phyloP scores from a whole-genome alignment of 1,140 invertebrate species.

The Drosophila albomicans region DNA sequence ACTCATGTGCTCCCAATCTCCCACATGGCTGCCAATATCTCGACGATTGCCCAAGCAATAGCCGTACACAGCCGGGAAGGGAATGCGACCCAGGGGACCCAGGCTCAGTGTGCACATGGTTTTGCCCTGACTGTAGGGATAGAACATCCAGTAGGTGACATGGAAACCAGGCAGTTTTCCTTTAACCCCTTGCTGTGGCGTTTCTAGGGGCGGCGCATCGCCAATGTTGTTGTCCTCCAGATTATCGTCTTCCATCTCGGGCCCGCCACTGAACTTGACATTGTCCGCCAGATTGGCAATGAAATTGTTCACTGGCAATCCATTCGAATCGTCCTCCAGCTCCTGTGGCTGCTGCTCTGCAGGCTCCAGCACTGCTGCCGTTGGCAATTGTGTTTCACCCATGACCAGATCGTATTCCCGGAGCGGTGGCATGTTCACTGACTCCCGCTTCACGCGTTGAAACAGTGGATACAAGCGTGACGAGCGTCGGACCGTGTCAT shows the following conservation, averaged over 20 bases:
- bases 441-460: conserved; percentile 61
- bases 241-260: conserved; percentile 65
- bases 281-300: conserved; percentile 82
- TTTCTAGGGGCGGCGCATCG: conserved; percentile 30
- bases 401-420: conserved; percentile 57
- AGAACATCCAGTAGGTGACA: conserved; percentile 90
- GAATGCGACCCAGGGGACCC: conserved; percentile 82
- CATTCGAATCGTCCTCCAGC: conserved; percentile 31
- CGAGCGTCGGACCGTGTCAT: conserved; percentile 69
- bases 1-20: conserved; percentile 89
- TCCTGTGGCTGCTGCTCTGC: conserved; percentile 33
- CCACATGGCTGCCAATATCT: conserved; percentile 88
- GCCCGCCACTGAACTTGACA: conserved; percentile 76
- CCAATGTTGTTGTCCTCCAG: conserved; percentile 67
- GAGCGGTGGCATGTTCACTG: conserved; percentile 20
- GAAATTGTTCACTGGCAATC: conserved; percentile 72
- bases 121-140: conserved; percentile 87
- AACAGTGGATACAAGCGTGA: conserved; percentile 75
- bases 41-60: conserved; percentile 87
- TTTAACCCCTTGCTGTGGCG: conserved; percentile 15
- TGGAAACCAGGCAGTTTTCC: conserved; percentile 85
- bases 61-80: conserved; percentile 87
- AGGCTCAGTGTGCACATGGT: conserved; percentile 82
- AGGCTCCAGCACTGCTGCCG: background rate
- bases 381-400: conserved; percentile 44